phyloP scores from a whole-genome alignment of 35 echinoderm and acorn worm genomes.

The Antedon bifida region DNA sequence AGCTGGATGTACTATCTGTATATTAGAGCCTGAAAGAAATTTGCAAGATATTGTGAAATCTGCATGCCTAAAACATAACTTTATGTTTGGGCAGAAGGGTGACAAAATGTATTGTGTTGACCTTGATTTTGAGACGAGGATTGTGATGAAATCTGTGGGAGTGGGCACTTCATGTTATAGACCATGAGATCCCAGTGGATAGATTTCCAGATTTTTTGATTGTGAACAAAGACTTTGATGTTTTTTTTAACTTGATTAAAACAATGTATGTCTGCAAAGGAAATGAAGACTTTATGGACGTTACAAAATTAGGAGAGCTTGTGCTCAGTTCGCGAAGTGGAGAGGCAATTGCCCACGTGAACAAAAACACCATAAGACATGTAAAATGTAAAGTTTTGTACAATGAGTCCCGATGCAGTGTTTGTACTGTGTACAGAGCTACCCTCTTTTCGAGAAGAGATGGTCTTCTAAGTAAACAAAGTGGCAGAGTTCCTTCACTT shows the following conservation, averaged over 20 bases:
- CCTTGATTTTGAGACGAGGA: background rate
- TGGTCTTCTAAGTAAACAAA: background rate
- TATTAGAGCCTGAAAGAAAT: background rate
- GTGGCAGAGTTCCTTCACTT: background rate
- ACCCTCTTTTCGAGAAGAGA: background rate
- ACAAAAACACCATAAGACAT: background rate
- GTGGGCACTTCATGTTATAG: background rate
- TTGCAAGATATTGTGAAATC: background rate
- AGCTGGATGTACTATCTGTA: background rate
- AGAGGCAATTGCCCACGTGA: background rate
- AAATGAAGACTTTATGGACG: background rate
- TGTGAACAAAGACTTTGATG: background rate
- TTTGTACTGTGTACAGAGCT: background rate
- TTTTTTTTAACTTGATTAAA: background rate
- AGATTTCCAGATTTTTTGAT: background rate
- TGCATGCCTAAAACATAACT: background rate
- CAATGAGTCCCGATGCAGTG: background rate
- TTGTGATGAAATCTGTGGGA: background rate
- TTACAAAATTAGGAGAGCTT: background rate
- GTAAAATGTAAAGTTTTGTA: background rate
- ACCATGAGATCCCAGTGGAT: background rate
- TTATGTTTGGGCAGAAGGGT: background rate
- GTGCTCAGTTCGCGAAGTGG: background rate
- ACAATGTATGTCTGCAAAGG: background rate
- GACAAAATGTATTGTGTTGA: background rate